A percentile compares a stretch with the other conserved stretches of the same genome.
phyloP scores from a whole-genome alignment of 2,888 invertebrate species.

The Scaptodrosophila latifasciaeformis region DNA sequence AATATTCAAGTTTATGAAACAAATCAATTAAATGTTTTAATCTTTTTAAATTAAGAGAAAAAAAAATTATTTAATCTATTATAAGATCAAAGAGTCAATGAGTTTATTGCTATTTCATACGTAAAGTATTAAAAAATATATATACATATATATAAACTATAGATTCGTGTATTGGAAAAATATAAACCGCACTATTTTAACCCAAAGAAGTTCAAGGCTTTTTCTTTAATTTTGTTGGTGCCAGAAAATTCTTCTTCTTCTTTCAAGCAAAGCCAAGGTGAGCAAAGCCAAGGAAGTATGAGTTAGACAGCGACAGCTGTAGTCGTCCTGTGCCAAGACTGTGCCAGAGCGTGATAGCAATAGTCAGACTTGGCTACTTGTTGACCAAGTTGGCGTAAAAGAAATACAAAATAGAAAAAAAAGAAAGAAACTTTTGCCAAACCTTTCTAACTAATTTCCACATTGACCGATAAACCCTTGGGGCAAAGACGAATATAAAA shows the following conservation, averaged over 20 bases:
- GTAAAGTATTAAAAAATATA: too few species aligned
- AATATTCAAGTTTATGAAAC: slow-evolving; percentile 2
- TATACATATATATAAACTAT: too few species aligned
- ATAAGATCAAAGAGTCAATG: background rate
- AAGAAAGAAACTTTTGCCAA: slow-evolving; percentile 18
- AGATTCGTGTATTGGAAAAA: too few species aligned
- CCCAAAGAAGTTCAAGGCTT: too few species aligned
- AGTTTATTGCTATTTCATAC: background rate
- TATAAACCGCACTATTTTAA: too few species aligned
- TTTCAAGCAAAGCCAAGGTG: too few species aligned
- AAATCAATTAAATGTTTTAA: background rate
- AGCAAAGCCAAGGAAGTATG: too few species aligned
- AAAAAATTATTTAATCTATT: background rate
- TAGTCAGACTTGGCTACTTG: slow-evolving; percentile 49
- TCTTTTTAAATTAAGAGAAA: background rate
- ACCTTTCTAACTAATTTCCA: slow-evolving; percentile 56
- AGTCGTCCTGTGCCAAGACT: too few species aligned
- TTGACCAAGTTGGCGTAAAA: slow-evolving; percentile 46
- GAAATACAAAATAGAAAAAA: slow-evolving; percentile 21
- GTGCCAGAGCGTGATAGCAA: too few species aligned
- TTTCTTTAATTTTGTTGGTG: too few species aligned
- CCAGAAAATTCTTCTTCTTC: too few species aligned
- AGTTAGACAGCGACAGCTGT: too few species aligned
- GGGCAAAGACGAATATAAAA: slow-evolving; percentile 23
- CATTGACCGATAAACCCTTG: slow-evolving; percentile 50